Evolutionary conservation across 1,140 invertebrate species (phyloP).

Genomic region (Hermetia illucens): DNA sequence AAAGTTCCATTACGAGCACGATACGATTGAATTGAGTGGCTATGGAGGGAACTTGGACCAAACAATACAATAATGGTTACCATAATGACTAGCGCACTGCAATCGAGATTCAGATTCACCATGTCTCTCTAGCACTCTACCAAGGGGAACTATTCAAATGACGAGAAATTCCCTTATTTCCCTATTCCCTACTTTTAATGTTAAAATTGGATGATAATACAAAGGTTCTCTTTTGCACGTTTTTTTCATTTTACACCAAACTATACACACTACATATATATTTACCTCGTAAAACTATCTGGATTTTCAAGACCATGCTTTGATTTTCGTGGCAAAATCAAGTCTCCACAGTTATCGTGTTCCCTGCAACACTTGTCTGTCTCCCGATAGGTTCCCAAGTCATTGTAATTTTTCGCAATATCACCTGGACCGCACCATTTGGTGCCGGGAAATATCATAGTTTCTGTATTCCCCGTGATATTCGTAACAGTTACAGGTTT

Average conservation of each 20-base stretch:
- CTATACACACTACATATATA: too few relatives aligned
- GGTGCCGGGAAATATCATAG: constrained; percentile 34
- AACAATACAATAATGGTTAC: too few relatives aligned
- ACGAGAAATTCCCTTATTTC: too few relatives aligned
- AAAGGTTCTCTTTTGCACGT: neutral
- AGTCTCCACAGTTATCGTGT: constrained; percentile 60
- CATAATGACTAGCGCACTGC: too few relatives aligned
- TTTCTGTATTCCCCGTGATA: neutral
- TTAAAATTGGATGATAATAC: neutral
- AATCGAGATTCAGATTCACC: too few relatives aligned
- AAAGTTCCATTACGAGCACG: too few relatives aligned
- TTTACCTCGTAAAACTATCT: constrained; percentile 38
- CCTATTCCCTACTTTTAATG: too few relatives aligned
- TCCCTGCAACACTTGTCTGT: constrained; percentile 63
- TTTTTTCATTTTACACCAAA: too few relatives aligned
- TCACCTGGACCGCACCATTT: constrained; percentile 64
- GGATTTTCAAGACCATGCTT: constrained; percentile 48
- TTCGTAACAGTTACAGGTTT: neutral
- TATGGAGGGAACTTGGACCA: too few relatives aligned
- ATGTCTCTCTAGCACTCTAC: too few relatives aligned
- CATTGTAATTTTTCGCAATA: constrained; percentile 46
- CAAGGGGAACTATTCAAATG: too few relatives aligned
- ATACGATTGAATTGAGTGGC: too few relatives aligned
- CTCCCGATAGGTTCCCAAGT: constrained; percentile 47
- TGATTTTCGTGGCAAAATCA: constrained; percentile 37